phyloP scores from a whole-genome alignment of 2,113 vertebrate species.

The Platichthys stellatus region DNA sequence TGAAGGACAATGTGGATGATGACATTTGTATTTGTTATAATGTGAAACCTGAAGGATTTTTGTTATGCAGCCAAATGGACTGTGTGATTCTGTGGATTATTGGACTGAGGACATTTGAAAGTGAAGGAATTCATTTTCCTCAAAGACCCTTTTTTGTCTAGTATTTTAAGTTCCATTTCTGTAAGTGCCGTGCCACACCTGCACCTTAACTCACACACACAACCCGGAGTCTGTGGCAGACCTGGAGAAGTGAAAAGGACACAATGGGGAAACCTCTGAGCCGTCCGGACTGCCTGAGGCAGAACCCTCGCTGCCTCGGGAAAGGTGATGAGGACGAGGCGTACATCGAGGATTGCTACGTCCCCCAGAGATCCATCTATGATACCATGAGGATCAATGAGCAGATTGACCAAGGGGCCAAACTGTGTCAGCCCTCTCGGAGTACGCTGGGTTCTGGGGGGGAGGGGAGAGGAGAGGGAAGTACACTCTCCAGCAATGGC shows the following conservation, averaged over 20 bases:
- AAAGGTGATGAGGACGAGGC: constrained; percentile 97
- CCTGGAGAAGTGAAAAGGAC: constrained; percentile 14
- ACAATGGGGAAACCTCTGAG: constrained; percentile 98
- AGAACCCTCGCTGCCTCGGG: constrained; percentile 94
- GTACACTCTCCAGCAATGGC: constrained; percentile 96
- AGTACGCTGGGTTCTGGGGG: constrained; percentile 88
- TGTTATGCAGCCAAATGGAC: constrained; percentile 54
- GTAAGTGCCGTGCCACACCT: constrained; percentile 23
- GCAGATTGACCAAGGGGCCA: constrained; percentile 97
- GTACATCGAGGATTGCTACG: constrained; percentile 98
- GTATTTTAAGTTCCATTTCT: neutral
- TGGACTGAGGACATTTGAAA: constrained; percentile 43
- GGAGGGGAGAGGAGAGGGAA: constrained; percentile 84
- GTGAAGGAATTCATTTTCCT: constrained; percentile 28
- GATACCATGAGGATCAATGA: constrained; percentile 99
- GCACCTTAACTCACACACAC: constrained; percentile 35
- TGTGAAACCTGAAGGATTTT: constrained; percentile 63
- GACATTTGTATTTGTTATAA: constrained; percentile 28
- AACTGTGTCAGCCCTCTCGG: constrained; percentile 93
- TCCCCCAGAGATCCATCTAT: constrained; percentile 98
- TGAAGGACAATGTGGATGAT: constrained; percentile 36
- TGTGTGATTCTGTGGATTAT: constrained; percentile 44
- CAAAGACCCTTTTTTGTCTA: constrained; percentile 19
- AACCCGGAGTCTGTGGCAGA: constrained; percentile 22
- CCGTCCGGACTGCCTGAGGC: constrained; percentile 96